Conservation (phyloP, 2,113 vertebrate genomes). For the Tenebrosternarchus preto region DNA sequence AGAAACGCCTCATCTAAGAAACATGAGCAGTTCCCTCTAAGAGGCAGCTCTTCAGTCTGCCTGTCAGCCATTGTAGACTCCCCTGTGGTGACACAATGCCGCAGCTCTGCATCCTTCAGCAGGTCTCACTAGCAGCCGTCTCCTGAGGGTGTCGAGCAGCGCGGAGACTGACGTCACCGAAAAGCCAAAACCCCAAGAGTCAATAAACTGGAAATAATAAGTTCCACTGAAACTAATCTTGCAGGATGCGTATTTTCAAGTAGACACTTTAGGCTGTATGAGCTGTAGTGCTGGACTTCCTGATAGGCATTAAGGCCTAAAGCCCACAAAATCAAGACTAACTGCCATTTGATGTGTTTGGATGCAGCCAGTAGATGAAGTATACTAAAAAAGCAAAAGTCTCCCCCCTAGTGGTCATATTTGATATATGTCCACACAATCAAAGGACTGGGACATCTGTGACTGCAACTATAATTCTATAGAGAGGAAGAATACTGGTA, state of each 20-base stretch:
- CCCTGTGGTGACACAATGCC: background rate
- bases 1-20: background rate
- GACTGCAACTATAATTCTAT: too few species aligned
- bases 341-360: background rate
- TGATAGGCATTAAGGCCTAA: background rate
- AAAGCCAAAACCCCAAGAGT: background rate
- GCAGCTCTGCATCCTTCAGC: background rate
- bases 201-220: slow-evolving; percentile 5
- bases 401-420: slow-evolving; percentile 48
- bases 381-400: slow-evolving; percentile 23
- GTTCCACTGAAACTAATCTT: slow-evolving; percentile 5
- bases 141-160: background rate
- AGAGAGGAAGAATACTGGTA: too few species aligned
- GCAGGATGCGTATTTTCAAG: background rate
- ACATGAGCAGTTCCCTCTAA: background rate
- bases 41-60: background rate
- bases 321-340: slow-evolving; percentile 3
- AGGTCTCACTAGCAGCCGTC: background rate
- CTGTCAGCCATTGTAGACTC: background rate
- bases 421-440: background rate
- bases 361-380: background rate
- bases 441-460: background rate
- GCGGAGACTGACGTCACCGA: background rate
- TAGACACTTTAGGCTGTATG: background rate
- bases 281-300: background rate